Evolutionary conservation across 2,888 invertebrate species (phyloP), one percentile per base, ranked within the genome.

Genomic region (Morinoia aosen): DNA sequence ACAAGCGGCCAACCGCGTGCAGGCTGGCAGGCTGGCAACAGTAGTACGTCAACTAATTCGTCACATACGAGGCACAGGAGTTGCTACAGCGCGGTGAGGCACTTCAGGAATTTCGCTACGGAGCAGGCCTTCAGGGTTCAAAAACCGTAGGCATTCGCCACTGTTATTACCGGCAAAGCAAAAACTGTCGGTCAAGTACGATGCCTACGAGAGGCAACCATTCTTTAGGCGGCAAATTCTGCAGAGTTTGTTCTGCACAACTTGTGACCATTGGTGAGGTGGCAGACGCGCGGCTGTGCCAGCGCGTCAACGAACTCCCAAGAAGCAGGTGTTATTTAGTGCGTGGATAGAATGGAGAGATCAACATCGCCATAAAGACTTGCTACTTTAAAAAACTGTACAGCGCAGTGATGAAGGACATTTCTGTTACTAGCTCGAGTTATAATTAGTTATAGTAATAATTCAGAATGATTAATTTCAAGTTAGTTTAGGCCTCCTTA

Each of bases 61-160:
- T 76, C 76, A 76, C 25, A 76, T 19, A 76, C 25, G 25, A 76
- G 16, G 33, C 25, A 33, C 33, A 76, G 19, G 76, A 76, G 76
- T 76, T 76, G 16, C 76, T 76, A 76, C 76, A 76, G 25, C 33
- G 76, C 76, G 76, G 76, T 33, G 25, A 8, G 33, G 33, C 76
- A 76, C 76, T 76, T 33, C 76, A 76, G 33, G 76, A 76, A 76
- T 76, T 76, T 76, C 76, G 76, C 76, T 76, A 76, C 25, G 25
- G 76, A 76, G 76, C 76, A 76, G 76, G 76, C 76, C 76, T 76
- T 33, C 25, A 76, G 33, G 76, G 76, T 3, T 2, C 76, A 8
- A 76, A 76, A 76, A 76, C 76, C 76, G 76, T 76, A 76, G 76
- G 76, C 12, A 76, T 76, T 76, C 76, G 76, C 76, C 76, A 90